Conservation (phyloP, 2,113 vertebrate species). For the Carassius carassius region DNA sequence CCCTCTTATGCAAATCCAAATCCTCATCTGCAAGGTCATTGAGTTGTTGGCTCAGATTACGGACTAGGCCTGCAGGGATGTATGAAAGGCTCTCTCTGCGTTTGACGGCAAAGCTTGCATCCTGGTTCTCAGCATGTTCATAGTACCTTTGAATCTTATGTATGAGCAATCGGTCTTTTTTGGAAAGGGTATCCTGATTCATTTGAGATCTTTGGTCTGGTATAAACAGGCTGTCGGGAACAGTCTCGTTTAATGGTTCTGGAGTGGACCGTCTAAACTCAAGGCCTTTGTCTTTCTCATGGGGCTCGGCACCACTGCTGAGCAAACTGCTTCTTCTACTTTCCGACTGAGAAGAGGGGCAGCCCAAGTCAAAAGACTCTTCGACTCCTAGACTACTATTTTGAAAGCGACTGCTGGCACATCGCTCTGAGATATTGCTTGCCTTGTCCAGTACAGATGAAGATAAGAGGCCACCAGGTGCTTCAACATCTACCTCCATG, state of each 20-base stretch:
- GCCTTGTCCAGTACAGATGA: slow-evolving; percentile 86
- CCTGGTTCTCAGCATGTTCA: slow-evolving; percentile 82
- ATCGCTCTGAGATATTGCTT: slow-evolving; percentile 81
- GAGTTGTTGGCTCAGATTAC: slow-evolving; percentile 83
- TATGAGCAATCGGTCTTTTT: slow-evolving; percentile 84
- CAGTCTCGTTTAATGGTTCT: slow-evolving; percentile 33
- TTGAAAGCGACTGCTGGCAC: slow-evolving; percentile 76
- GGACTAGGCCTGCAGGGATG: slow-evolving; percentile 92
- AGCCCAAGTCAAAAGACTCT: slow-evolving; percentile 71
- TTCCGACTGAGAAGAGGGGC: slow-evolving; percentile 65
- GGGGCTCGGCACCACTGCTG: slow-evolving; percentile 78
- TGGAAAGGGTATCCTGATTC: slow-evolving; percentile 80
- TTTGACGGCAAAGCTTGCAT: slow-evolving; percentile 82
- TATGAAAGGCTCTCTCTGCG: slow-evolving; percentile 93
- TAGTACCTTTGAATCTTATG: slow-evolving; percentile 92
- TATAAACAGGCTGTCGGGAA: slow-evolving; percentile 56
- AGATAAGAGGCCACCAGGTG: slow-evolving; percentile 75
- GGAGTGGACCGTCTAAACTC: slow-evolving; percentile 53
- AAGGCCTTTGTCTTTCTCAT: slow-evolving; percentile 62
- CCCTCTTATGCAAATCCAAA: slow-evolving; percentile 45
- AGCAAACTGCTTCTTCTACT: slow-evolving; percentile 77
- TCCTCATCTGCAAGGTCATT: slow-evolving; percentile 72
- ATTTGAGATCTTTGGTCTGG: slow-evolving; percentile 63
- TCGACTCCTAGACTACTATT: slow-evolving; percentile 82
- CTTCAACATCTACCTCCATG: slow-evolving; percentile 52